A percentile compares a stretch with the other conserved stretches of the same genome.
Evolutionary conservation across 2,113 vertebrate species (phyloP).

Genomic region (Balaeniceps rex): DNA sequence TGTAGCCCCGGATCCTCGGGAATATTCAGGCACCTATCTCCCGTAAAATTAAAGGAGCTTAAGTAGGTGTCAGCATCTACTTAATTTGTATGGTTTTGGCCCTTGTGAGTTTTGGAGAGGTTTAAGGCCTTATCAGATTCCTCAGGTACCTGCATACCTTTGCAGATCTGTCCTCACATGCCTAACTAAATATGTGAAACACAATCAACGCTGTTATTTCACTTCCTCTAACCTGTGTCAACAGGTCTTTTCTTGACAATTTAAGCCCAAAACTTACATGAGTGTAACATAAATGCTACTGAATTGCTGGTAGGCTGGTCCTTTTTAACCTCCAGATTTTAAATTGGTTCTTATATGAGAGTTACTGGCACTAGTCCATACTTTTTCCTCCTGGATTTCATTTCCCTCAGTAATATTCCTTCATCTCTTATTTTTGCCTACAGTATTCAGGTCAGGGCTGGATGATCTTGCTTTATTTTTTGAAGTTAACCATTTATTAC

Average conservation of each 20-base stretch:
- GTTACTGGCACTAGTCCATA: conserved; percentile 13
- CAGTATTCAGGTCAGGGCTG: background rate
- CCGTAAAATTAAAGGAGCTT: background rate
- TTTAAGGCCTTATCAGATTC: background rate
- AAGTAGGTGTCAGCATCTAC: background rate
- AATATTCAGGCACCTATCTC: background rate
- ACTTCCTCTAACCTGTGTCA: background rate
- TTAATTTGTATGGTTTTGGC: background rate
- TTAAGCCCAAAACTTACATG: background rate
- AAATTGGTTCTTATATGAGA: background rate
- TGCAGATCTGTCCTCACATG: background rate
- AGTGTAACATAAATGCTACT: background rate
- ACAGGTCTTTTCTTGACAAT: background rate
- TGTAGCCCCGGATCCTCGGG: fast-evolving
- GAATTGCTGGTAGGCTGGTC: background rate
- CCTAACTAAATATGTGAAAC: background rate
- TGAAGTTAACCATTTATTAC: background rate
- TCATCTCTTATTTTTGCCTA: conserved; percentile 32
- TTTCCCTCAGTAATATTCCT: background rate
- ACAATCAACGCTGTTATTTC: background rate
- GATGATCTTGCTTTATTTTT: conserved; percentile 39
- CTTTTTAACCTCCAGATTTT: conserved; percentile 3
- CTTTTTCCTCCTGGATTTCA: conserved; percentile 41
- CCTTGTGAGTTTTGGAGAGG: background rate
- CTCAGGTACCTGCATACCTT: background rate